Percentiles rank a stretch among this genome's conserved stretches.
Evolutionary conservation across 2,888 invertebrate species (phyloP).

Genomic region (Nasonovia ribisnigri): DNA sequence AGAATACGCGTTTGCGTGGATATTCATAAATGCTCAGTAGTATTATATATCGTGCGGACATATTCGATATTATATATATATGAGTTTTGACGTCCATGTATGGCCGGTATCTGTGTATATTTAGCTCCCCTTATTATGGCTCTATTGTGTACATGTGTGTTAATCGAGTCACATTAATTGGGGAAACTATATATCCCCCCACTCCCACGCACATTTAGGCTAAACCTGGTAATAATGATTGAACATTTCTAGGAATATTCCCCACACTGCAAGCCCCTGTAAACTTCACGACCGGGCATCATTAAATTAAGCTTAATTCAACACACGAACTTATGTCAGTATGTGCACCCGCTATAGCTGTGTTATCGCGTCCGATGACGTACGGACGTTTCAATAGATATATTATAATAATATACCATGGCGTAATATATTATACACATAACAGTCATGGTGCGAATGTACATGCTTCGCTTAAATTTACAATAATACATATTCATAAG

Average conservation of each 20-base stretch:
- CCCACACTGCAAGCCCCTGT: neutral
- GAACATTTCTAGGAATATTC: slow-evolving; percentile 12
- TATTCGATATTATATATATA: neutral
- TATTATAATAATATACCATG: neutral
- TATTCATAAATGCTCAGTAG: neutral
- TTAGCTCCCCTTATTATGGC: neutral
- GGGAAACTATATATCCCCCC: neutral
- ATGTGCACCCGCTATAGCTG: neutral
- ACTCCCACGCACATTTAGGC: neutral
- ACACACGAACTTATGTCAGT: neutral
- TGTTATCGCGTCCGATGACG: neutral
- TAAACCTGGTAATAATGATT: slow-evolving; percentile 25
- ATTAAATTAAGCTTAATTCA: slow-evolving; percentile 56
- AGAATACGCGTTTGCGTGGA: neutral
- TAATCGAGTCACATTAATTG: slow-evolving; percentile 42
- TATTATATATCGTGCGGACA: neutral
- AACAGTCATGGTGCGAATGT: neutral
- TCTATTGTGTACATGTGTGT: slow-evolving; percentile 12
- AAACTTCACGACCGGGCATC: neutral
- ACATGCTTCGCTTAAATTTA: neutral
- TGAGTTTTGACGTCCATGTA: neutral
- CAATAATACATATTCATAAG: neutral
- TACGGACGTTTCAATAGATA: neutral
- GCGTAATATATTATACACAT: neutral
- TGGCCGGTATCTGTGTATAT: neutral